phyloP scores from a whole-genome alignment of 2,113 vertebrate species.

The Sylvilagus bachmani region DNA sequence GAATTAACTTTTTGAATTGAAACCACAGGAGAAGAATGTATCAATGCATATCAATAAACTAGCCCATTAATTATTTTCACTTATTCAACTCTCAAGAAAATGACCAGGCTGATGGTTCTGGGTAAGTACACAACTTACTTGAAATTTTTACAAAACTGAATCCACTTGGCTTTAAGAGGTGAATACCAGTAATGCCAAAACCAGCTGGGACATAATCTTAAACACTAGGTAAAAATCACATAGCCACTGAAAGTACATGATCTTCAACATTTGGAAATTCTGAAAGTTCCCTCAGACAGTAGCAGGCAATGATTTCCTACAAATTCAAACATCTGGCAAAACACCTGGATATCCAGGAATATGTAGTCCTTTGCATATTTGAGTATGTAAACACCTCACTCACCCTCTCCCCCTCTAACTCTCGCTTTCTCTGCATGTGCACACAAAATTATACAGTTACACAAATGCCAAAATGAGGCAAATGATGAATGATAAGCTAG shows the following conservation, averaged over 20 bases:
- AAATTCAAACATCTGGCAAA: slow-evolving; percentile 47
- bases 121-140: slow-evolving; percentile 70
- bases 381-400: background rate
- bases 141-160: slow-evolving; percentile 77
- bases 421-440: background rate
- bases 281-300: background rate
- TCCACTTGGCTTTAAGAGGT: slow-evolving; percentile 66
- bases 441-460: background rate
- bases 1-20: slow-evolving; percentile 75
- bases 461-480: slow-evolving; percentile 37
- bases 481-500: background rate
- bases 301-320: background rate
- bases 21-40: slow-evolving; percentile 81
- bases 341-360: slow-evolving; percentile 1
- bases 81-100: slow-evolving; percentile 83
- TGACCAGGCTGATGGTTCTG: slow-evolving; percentile 81
- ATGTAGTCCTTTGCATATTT: background rate
- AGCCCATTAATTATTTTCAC: slow-evolving; percentile 86
- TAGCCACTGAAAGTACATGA: background rate
- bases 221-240: background rate
- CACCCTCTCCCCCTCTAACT: background rate
- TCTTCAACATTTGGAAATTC: slow-evolving; percentile 16
- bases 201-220: background rate
- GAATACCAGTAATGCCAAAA: slow-evolving; percentile 62
- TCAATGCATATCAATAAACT: slow-evolving; percentile 85